A percentile compares a stretch with the other conserved stretches of the same genome.
These are phyloP conservation scores for Hyppa rectilinea DNA, from an alignment of 2,888 invertebrate genomes.

Conservation along the genomic window DNA sequence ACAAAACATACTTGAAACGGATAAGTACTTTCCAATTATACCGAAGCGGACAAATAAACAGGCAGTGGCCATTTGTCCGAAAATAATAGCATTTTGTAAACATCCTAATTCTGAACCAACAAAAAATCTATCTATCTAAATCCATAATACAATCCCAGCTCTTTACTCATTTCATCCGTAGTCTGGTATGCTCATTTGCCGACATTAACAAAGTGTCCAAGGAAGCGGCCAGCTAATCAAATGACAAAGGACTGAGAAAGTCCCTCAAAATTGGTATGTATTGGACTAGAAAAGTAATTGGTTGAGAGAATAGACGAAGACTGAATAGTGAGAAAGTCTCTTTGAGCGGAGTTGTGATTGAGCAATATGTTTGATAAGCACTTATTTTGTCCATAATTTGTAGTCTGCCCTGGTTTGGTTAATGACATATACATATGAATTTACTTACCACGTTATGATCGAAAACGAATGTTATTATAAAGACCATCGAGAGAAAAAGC, in stretches of 20 bases:
- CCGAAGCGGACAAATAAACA: neutral
- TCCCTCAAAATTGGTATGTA: constrained; percentile 24
- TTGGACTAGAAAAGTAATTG: constrained; percentile 43
- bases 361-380: constrained; percentile 12
- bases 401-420: neutral
- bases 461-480: too few species aligned
- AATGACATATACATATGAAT: too few species aligned
- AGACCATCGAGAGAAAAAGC: neutral
- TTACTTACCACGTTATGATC: too few species aligned
- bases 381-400: neutral
- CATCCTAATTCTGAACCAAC: neutral
- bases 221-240: constrained; percentile 46
- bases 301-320: constrained; percentile 28
- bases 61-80: neutral
- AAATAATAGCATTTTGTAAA: too few species aligned
- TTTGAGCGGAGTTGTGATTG: constrained; percentile 24
- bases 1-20: neutral
- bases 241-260: constrained; percentile 33
- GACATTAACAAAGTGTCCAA: constrained; percentile 45
- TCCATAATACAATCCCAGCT: neutral
- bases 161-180: neutral
- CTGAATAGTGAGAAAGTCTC: constrained; percentile 23
- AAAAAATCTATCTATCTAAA: too few species aligned
- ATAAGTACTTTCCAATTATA: neutral
- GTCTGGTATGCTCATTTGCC: constrained; percentile 25